These are phyloP conservation scores for Leucophenga maculata DNA, from an alignment of 2,888 invertebrate species.

Conservation along the genomic window DNA sequence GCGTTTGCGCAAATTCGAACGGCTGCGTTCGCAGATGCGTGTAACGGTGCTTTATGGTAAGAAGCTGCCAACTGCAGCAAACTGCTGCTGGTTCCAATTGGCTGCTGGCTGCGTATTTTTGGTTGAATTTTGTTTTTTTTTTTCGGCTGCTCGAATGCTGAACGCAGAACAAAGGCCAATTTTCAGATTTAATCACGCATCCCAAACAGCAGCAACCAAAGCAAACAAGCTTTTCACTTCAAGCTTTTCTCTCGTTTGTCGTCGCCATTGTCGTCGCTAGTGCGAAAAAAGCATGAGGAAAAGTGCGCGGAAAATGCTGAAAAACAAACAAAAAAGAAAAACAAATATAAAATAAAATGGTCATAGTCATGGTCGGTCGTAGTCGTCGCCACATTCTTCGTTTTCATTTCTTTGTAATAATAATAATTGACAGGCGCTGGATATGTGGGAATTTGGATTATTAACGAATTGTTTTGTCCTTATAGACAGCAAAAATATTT, in stretches of 20 bases:
- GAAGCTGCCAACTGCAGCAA: conserved; percentile 38
- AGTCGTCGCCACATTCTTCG: not conserved
- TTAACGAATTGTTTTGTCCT: conserved; percentile 61
- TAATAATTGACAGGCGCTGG: conserved; percentile 62
- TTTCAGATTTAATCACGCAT: conserved; percentile 63
- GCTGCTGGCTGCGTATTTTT: conserved; percentile 9
- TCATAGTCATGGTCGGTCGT: not conserved
- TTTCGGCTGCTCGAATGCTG: conserved; percentile 44
- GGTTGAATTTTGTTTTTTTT: conserved; percentile 26
- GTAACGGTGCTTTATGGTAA: conserved; percentile 65
- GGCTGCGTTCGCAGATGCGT: conserved; percentile 47
- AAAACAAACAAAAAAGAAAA: no score
- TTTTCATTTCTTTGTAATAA: conserved; percentile 53
- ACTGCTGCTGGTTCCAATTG: conserved; percentile 9
- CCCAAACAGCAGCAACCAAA: conserved; percentile 36
- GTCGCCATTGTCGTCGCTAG: not conserved
- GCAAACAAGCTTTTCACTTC: not conserved
- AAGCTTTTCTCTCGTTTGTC: not conserved
- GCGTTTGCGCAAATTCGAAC: conserved; percentile 34
- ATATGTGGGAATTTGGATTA: conserved; percentile 65
- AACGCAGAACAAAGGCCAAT: conserved; percentile 59
- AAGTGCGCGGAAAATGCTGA: not conserved
- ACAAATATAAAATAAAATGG: not conserved
- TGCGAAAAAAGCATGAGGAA: conserved; percentile 24
- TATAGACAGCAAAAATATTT: conserved; percentile 45